These are phyloP conservation scores for Ivindomyrus marchei DNA, from an alignment of 2,113 vertebrate genomes.

Conservation along the genomic window DNA sequence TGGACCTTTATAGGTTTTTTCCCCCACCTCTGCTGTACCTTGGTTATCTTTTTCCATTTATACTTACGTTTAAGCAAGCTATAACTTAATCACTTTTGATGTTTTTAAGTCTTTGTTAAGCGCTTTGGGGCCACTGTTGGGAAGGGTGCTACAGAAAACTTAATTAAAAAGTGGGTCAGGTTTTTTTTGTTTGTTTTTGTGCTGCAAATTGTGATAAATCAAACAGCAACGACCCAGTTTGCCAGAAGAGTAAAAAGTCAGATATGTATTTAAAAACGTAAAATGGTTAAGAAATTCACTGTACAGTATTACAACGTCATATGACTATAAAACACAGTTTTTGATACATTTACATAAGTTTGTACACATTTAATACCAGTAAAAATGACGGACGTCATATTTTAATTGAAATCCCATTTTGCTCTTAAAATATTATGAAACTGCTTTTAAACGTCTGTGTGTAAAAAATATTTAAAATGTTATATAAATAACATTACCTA, in stretches of 20 bases:
- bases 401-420: background rate
- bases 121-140: background rate
- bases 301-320: background rate
- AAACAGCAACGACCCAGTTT: background rate
- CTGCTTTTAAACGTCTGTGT: background rate
- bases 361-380: background rate
- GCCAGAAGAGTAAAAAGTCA: background rate
- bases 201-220: background rate
- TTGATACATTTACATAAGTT: background rate
- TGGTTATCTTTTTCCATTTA: background rate
- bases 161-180: background rate
- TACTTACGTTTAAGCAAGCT: background rate
- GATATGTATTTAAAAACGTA: background rate
- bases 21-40: background rate
- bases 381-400: background rate
- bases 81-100: background rate
- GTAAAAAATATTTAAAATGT: background rate
- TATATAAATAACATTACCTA: background rate
- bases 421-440: background rate
- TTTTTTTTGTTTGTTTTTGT: background rate
- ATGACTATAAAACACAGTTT: background rate
- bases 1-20: background rate
- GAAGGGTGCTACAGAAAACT: background rate
- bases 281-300: background rate
- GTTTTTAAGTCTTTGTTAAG: background rate